Conservation (phyloP, 1,140 invertebrate genomes). For the Mesaphorura yosii region DNA sequence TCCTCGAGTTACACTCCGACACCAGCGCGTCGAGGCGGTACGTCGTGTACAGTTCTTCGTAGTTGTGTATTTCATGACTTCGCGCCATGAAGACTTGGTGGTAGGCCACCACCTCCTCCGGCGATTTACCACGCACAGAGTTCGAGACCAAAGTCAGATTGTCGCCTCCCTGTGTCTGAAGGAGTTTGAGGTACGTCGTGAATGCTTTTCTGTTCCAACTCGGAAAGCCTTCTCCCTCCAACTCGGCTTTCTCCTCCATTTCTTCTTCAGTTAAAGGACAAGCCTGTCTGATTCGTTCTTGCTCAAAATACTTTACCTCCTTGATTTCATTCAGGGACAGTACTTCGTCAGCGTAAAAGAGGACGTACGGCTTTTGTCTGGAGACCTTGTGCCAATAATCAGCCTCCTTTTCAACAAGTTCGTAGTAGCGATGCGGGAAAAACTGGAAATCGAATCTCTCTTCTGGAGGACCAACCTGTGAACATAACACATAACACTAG, state of each 20-base stretch:
- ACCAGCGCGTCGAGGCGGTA: background rate
- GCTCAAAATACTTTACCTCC: constrained; percentile 85
- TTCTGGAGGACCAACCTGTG: background rate
- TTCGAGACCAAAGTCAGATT: constrained; percentile 2
- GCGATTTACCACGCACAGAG: background rate
- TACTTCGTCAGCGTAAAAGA: constrained; percentile 39
- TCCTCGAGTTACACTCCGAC: background rate
- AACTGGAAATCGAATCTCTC: background rate
- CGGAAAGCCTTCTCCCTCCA: constrained; percentile 48
- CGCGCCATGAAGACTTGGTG: constrained; percentile 9
- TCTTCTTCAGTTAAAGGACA: constrained; percentile 81
- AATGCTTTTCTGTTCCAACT: constrained; percentile 6
- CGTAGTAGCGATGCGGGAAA: constrained; percentile 66
- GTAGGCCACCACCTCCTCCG: constrained; percentile 9
- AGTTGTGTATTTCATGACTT: constrained; percentile 5
- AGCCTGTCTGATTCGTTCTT: constrained; percentile 88
- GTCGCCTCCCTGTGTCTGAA: constrained; percentile 2
- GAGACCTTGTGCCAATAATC: background rate
- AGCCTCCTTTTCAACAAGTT: constrained; percentile 36
- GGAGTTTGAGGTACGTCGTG: constrained; percentile 5
- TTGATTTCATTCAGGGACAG: constrained; percentile 80
- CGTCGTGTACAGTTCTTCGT: constrained; percentile 1
- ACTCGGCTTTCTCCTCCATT: constrained; percentile 74
- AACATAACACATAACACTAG: background rate
- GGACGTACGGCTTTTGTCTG: background rate